These are phyloP conservation scores for Heteromurus nitidus DNA, from an alignment of 2,888 invertebrate genomes.

Conservation along the genomic window DNA sequence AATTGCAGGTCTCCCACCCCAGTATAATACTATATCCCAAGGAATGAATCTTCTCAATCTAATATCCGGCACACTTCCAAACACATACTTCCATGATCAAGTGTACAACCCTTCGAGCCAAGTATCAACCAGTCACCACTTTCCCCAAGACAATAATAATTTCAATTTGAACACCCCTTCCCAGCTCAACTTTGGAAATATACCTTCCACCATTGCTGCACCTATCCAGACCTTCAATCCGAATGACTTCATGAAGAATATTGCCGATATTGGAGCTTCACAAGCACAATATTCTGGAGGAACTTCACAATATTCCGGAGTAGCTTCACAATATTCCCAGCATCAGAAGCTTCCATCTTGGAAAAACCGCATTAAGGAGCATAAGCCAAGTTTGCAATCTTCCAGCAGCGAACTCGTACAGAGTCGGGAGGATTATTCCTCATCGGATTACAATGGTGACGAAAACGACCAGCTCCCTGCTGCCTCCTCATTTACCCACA, in stretches of 20 bases:
- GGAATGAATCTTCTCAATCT: conserved; percentile 71
- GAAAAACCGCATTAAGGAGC: no score
- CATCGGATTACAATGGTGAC: not conserved
- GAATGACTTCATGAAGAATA: no score
- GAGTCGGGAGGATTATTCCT: not conserved
- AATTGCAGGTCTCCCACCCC: conserved; percentile 41
- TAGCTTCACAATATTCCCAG: no score
- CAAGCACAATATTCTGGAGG: not conserved
- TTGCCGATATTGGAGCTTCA: no score
- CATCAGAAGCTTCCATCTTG: no score
- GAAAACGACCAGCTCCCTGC: conserved; percentile 56
- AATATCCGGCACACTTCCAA: conserved; percentile 65
- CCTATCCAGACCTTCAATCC: no score
- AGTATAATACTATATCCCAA: conserved; percentile 71
- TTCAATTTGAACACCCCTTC: not conserved
- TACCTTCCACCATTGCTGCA: no score
- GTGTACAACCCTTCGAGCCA: conserved; percentile 1
- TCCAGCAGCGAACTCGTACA: not conserved
- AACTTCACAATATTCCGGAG: not conserved
- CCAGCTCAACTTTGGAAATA: no score
- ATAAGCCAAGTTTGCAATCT: no score
- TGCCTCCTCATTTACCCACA: conserved; percentile 67
- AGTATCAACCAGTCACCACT: not conserved
- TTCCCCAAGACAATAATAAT: conserved; percentile 17
- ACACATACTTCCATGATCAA: conserved; percentile 46